A percentile compares a stretch with the other conserved stretches of the same genome.
These are phyloP conservation scores for Halichoeres trimaculatus DNA, from an alignment of 2,113 vertebrate species.

Conservation along the genomic window DNA sequence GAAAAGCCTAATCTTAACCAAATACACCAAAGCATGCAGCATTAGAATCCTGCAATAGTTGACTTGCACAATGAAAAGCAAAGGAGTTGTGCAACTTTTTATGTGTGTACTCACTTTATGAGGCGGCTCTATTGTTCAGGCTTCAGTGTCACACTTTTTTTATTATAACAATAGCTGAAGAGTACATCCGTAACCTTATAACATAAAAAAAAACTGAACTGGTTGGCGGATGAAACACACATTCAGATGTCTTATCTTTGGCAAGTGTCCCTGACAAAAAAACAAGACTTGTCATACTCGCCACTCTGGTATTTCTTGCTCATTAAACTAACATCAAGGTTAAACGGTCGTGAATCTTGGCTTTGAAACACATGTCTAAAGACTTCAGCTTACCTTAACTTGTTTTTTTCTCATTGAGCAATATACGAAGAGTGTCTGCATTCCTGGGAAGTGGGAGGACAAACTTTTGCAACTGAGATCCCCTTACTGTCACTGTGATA, in stretches of 20 bases:
- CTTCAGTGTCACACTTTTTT: not conserved
- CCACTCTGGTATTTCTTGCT: constrained; percentile 30
- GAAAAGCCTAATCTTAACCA: not conserved
- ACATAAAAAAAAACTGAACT: constrained; percentile 2
- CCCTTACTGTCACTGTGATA: constrained; percentile 26
- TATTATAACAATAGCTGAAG: no score
- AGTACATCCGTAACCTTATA: not conserved
- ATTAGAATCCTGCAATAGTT: constrained; percentile 1
- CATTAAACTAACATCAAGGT: not conserved
- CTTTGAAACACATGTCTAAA: not conserved
- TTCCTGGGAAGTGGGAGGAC: constrained; percentile 56
- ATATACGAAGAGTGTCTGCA: constrained; percentile 12
- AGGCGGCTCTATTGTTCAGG: not conserved
- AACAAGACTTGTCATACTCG: constrained; percentile 29
- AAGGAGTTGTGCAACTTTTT: constrained; percentile 5
- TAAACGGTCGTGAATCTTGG: not conserved
- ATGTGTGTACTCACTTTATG: not conserved
- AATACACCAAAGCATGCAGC: not conserved
- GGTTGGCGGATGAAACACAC: not conserved
- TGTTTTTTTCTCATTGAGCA: constrained; percentile 39
- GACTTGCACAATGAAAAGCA: not conserved
- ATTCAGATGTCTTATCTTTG: constrained; percentile 25
- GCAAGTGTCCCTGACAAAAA: not conserved
- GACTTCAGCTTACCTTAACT: not conserved
- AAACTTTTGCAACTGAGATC: constrained; percentile 61